Evolutionary conservation across 2,113 vertebrate species (phyloP), one percentile per base, ranked within the genome.

Genomic region (Ciconia maguari): DNA sequence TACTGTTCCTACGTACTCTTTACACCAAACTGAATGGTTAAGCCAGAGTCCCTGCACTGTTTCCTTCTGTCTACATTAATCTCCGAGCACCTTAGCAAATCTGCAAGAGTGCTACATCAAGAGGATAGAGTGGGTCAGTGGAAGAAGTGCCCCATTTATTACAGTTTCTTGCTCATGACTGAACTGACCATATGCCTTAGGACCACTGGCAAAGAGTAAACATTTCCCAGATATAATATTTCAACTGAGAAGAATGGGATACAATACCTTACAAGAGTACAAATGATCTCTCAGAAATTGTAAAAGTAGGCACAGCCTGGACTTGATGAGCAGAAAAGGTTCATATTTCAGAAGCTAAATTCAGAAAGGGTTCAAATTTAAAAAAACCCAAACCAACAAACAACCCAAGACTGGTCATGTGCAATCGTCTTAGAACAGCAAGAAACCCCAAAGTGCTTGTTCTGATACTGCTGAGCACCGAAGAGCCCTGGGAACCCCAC

Each of bases 1-100:
- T 70, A 17, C 82, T 77, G 42, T 22, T 90, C 51, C 78, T 82
- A 25, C 48, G 27, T 36, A 69, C 36, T 65, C 51, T 81, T 83
- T 86, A 94, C 91, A 83, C 75, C 91, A 91, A 78, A 97, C 95
- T 68, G 78, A 77, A 86, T 71, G 84, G 87, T 54, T 88, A 54
- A 72, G n/a, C 22, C 74, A 21, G 54, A 74, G 70, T 49, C 75
- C 42, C 75, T 88, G 58, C 48, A 13, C 44, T 78, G n/a, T 88
- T 94, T 96, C 51, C 60, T 88, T 75, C 89, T 70, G 38, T 46
- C 82, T 49, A 2, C 52, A 58, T 90, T 75, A 83, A 92, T 92
- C 58, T 71, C 87, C 0, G 2, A 78, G 64, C 71, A 88, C 71
- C 82, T 70, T 4, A 68, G 52, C 58, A 90, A 83, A 68, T 52